Conservation (phyloP, 64 coral and sea anemone species). For the Orbicella faveolata region DNA sequence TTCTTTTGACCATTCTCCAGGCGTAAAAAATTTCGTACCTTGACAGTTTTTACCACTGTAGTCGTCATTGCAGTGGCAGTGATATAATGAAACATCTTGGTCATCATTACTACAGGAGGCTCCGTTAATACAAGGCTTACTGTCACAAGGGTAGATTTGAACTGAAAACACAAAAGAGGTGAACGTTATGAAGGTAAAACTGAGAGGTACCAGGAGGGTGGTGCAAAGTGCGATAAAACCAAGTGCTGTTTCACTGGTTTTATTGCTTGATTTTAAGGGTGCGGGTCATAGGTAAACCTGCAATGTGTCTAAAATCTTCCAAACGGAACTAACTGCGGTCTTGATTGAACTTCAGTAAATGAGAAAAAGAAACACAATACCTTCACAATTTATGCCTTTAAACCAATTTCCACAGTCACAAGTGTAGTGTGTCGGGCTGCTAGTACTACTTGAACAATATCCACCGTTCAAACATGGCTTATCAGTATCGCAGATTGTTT, state of each 20-base stretch:
- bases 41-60: not conserved
- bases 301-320: too few species aligned
- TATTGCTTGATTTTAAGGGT: too few species aligned
- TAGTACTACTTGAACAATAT: not conserved
- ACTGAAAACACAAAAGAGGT: not conserved
- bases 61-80: not conserved
- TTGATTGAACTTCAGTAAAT: not conserved
- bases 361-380: not conserved
- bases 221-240: too few species aligned
- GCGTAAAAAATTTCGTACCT: not conserved
- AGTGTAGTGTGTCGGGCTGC: not conserved
- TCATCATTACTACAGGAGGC: not conserved
- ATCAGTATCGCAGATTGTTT: slow-evolving; percentile 10
- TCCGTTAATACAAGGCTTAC: not conserved
- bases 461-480: slow-evolving; percentile 1
- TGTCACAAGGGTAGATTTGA: not conserved
- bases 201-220: too few species aligned
- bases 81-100: slow-evolving; percentile 4
- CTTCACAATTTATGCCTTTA: not conserved
- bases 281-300: too few species aligned
- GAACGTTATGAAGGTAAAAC: too few species aligned
- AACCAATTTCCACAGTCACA: slow-evolving; percentile 27
- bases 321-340: not conserved
- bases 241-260: too few species aligned
- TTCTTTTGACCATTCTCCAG: too few species aligned